Evolutionary conservation across 2,888 invertebrate species (phyloP).

Genomic region (Luperina testacea): DNA sequence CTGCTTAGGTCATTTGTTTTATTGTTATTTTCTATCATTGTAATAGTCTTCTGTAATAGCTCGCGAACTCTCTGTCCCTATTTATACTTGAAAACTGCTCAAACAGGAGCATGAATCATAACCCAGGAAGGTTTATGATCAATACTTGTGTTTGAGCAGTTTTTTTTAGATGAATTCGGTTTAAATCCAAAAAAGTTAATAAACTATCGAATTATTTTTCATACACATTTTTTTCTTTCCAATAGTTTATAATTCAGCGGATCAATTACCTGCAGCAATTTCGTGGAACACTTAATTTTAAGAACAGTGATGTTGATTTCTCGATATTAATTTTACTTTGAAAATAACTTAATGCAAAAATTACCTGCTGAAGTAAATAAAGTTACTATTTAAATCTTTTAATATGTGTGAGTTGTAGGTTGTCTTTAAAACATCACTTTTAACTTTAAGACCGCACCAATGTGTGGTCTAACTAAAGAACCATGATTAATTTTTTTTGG

Average conservation of each 20-base stretch:
- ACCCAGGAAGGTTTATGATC: too few species aligned
- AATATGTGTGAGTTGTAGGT: too few species aligned
- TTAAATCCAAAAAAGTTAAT: not conserved
- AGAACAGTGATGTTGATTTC: not conserved
- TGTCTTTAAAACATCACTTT: too few species aligned
- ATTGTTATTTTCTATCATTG: constrained; percentile 15
- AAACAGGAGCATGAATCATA: not conserved
- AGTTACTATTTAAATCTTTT: not conserved
- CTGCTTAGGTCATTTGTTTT: constrained; percentile 33
- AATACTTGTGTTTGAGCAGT: too few species aligned
- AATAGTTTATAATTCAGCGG: not conserved
- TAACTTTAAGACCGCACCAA: too few species aligned
- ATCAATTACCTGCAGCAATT: not conserved
- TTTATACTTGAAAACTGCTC: not conserved
- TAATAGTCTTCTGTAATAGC: not conserved
- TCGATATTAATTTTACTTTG: not conserved
- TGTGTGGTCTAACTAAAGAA: too few species aligned
- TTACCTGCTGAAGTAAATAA: not conserved
- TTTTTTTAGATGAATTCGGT: not conserved
- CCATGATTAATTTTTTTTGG: too few species aligned
- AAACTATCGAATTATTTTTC: not conserved
- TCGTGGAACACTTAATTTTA: not conserved
- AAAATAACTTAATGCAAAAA: not conserved
- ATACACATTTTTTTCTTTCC: not conserved
- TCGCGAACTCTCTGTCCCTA: not conserved